These are phyloP conservation scores for Hydrophis major DNA, from an alignment of 2,797 vertebrate genomes.

Conservation along the genomic window DNA sequence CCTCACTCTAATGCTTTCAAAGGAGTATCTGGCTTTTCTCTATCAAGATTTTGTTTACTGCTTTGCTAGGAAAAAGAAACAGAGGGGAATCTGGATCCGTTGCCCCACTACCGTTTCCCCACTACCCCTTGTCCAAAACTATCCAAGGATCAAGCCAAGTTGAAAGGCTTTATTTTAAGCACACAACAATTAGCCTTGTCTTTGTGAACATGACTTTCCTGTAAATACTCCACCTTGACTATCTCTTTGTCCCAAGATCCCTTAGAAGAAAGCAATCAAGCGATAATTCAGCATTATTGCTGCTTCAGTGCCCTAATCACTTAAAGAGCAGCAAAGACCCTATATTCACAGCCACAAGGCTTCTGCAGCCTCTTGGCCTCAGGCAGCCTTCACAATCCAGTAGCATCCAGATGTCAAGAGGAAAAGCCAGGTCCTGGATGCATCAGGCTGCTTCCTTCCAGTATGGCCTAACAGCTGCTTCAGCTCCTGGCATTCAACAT, in stretches of 20 bases:
- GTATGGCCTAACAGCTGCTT: conserved; percentile 96
- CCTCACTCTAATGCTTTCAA: conserved; percentile 56
- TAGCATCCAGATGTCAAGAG: conserved; percentile 96
- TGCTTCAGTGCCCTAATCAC: conserved; percentile 87
- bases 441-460: conserved; percentile 87
- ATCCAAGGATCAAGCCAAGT: conserved; percentile 62
- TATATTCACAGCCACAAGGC: conserved; percentile 84
- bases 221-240: conserved; percentile 78
- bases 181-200: conserved; percentile 71
- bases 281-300: conserved; percentile 89
- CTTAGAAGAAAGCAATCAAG: conserved; percentile 83
- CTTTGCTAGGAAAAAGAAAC: conserved; percentile 42
- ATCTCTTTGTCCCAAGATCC: conserved; percentile 84
- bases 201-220: conserved; percentile 74
- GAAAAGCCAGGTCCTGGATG: conserved; percentile 83
- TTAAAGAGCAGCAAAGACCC: conserved; percentile 86
- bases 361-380: conserved; percentile 87
- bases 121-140: conserved; percentile 37
- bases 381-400: conserved; percentile 85
- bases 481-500: conserved; percentile 89
- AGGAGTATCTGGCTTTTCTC: conserved; percentile 31
- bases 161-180: conserved; percentile 66
- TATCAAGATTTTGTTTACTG: conserved; percentile 38
- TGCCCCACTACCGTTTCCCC: background rate
- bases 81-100: background rate